phyloP scores from a whole-genome alignment of 2,888 invertebrate genomes.

The Girardia tigrina region DNA sequence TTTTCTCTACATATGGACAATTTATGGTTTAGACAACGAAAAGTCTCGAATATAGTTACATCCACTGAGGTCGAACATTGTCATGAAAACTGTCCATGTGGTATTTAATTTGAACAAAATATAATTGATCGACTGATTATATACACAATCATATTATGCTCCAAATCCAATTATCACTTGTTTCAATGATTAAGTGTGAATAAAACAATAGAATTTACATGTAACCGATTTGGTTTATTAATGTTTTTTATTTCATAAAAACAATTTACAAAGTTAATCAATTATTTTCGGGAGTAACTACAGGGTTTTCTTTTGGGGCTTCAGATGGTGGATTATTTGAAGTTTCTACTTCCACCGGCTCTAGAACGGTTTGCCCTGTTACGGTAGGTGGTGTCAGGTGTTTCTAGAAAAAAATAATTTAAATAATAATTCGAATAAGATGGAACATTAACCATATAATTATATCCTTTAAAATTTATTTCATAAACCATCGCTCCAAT shows the following conservation, averaged over 20 bases:
- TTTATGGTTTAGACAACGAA: neutral
- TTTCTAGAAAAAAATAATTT: neutral
- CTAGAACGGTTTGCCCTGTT: no score
- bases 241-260: neutral
- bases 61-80: neutral
- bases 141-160: neutral
- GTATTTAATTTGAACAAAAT: neutral
- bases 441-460: no score
- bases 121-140: neutral
- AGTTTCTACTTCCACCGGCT: neutral
- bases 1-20: slow-evolving; percentile 3
- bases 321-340: neutral
- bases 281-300: neutral
- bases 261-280: neutral
- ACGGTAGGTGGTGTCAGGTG: neutral
- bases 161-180: neutral
- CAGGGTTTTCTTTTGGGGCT: neutral
- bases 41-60: neutral
- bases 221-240: neutral
- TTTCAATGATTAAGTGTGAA: neutral
- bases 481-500: no score
- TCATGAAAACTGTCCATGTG: slow-evolving; percentile 15
- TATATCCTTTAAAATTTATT: no score
- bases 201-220: neutral
- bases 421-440: no score